phyloP scores from a whole-genome alignment of 2,797 vertebrate genomes.

The Mastacembelus armatus region DNA sequence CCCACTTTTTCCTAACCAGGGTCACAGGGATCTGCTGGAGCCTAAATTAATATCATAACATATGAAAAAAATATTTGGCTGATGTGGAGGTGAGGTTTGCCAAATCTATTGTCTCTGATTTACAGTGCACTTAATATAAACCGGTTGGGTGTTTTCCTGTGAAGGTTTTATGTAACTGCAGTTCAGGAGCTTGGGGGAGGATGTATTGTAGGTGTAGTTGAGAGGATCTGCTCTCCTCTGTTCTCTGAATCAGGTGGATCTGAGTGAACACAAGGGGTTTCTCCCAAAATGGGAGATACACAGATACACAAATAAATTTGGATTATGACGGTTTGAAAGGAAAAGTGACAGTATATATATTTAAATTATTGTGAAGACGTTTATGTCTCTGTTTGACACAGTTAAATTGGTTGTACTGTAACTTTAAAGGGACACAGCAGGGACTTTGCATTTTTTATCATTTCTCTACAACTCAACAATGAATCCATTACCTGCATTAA shows the following conservation, averaged over 20 bases:
- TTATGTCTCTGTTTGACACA: too few relatives aligned
- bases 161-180: constrained; percentile 52
- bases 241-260: constrained; percentile 36
- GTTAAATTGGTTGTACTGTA: too few relatives aligned
- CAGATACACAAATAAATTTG: neutral
- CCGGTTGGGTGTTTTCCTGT: constrained; percentile 36
- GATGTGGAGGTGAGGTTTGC: constrained; percentile 33
- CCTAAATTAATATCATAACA: constrained; percentile 26
- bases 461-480: too few relatives aligned
- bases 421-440: too few relatives aligned
- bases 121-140: constrained; percentile 30
- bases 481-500: too few relatives aligned
- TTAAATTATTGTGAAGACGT: too few relatives aligned
- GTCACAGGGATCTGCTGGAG: too few relatives aligned
- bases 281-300: constrained; percentile 13
- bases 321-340: constrained; percentile 8
- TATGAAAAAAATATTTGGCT: constrained; percentile 35
- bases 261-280: constrained; percentile 17
- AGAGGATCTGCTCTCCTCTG: constrained; percentile 36
- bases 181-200: constrained; percentile 33
- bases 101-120: constrained; percentile 36
- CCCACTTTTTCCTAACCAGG: too few relatives aligned
- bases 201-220: constrained; percentile 36
- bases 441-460: too few relatives aligned
- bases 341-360: constrained; percentile 8